These are phyloP conservation scores for Enteromius paludinosus DNA, from an alignment of 2,797 vertebrate species.

Conservation along the genomic window DNA sequence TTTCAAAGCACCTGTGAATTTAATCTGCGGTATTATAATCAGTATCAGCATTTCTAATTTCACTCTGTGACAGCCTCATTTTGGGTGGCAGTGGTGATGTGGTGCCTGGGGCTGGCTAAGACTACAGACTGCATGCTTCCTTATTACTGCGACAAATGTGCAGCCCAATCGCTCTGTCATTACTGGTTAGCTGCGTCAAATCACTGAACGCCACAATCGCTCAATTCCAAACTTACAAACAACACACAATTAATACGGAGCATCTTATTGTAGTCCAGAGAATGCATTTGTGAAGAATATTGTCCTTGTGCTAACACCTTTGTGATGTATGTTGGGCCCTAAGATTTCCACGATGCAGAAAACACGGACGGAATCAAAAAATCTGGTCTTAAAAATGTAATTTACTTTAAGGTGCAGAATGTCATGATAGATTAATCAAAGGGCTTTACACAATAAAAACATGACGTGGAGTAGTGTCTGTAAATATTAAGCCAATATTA, in stretches of 20 bases:
- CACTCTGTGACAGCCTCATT: constrained; percentile 22
- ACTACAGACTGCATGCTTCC: constrained; percentile 37
- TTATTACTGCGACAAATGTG: constrained; percentile 58
- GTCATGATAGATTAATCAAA: background rate
- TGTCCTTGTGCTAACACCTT: constrained; percentile 12
- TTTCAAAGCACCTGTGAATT: background rate
- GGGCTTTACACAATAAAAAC: background rate
- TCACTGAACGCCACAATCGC: constrained; percentile 53
- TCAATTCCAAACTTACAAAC: constrained; percentile 59
- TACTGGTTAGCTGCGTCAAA: constrained; percentile 47
- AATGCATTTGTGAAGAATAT: constrained; percentile 46
- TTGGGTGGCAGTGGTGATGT: constrained; percentile 25
- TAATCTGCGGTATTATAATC: constrained; percentile 7
- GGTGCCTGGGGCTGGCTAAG: constrained; percentile 24
- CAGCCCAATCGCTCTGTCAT: constrained; percentile 31
- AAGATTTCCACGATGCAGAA: background rate
- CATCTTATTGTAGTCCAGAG: constrained; percentile 31
- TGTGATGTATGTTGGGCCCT: background rate
- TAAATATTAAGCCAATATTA: background rate
- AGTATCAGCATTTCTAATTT: constrained; percentile 25
- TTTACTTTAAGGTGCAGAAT: background rate
- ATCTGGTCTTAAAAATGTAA: background rate
- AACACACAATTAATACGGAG: constrained; percentile 55
- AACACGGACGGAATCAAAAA: background rate
- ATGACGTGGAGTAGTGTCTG: background rate